These are phyloP conservation scores for Brachionus plicatilis DNA, from an alignment of 1,140 invertebrate genomes.

Conservation along the genomic window DNA sequence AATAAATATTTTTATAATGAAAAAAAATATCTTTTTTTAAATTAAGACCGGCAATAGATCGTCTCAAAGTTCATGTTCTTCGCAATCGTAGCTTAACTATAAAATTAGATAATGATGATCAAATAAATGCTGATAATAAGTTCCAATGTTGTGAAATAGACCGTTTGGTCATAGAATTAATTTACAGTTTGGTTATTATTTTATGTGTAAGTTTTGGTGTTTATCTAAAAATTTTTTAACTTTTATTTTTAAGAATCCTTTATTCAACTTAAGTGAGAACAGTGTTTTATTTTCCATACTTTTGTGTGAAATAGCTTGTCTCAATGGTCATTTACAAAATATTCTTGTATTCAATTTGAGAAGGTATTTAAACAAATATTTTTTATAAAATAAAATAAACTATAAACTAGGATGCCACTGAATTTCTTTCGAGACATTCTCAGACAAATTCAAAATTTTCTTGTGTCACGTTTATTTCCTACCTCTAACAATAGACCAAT, in stretches of 20 bases:
- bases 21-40: not conserved
- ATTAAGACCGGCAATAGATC: not conserved
- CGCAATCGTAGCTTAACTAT: not conserved
- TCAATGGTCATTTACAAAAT: slow-evolving; percentile 9
- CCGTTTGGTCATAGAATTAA: not conserved
- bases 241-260: not conserved
- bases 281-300: slow-evolving; percentile 8
- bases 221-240: not conserved
- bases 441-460: slow-evolving; percentile 28
- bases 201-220: not conserved
- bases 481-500: not conserved
- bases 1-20: not conserved
- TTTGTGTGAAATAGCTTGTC: not conserved
- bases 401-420: slow-evolving; percentile 20
- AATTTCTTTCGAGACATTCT: slow-evolving; percentile 20
- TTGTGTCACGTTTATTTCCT: not conserved
- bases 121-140: not conserved
- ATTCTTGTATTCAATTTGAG: slow-evolving; percentile 11
- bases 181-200: not conserved
- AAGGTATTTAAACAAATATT: not conserved
- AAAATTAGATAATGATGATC: not conserved
- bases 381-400: not conserved
- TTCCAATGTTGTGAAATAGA: not conserved
- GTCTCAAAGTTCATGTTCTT: slow-evolving; percentile 19
- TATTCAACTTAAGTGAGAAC: slow-evolving; percentile 3